A percentile compares a stretch with the other conserved stretches of the same genome.
These are phyloP conservation scores for Laothoe populi DNA, from an alignment of 2,888 invertebrate species.

Conservation along the genomic window DNA sequence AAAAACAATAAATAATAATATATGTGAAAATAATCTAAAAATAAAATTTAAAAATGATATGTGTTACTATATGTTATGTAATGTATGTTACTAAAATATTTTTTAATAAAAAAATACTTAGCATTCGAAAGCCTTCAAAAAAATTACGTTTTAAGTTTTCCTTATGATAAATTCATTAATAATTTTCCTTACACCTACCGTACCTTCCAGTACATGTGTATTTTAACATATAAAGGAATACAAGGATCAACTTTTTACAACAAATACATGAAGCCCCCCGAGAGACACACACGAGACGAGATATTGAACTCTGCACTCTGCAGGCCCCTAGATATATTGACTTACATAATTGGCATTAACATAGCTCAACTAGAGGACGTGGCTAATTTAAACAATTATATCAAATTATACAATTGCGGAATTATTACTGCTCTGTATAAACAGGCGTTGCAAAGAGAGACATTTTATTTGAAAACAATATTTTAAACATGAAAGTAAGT, in stretches of 20 bases:
- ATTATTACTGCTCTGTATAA: slow-evolving; percentile 5
- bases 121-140: no score
- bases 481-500: not conserved
- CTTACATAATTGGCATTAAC: not conserved
- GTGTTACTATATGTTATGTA: no score
- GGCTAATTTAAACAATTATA: slow-evolving; percentile 48
- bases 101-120: no score
- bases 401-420: slow-evolving; percentile 42
- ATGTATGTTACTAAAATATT: no score
- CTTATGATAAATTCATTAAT: not conserved
- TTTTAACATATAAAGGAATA: no score
- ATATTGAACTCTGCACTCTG: not conserved
- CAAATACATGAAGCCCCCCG: no score
- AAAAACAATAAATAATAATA: no score
- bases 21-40: no score
- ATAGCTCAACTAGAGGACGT: slow-evolving; percentile 26
- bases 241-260: no score
- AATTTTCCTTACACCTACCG: no score
- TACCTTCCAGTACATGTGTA: no score
- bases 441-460: not conserved
- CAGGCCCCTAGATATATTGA: not conserved
- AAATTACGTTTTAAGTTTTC: not conserved
- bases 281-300: not conserved
- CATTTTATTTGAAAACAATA: not conserved
- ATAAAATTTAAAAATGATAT: no score